These are phyloP conservation scores for Microtus oregoni DNA, from an alignment of 2,113 vertebrate species.

Conservation along the genomic window DNA sequence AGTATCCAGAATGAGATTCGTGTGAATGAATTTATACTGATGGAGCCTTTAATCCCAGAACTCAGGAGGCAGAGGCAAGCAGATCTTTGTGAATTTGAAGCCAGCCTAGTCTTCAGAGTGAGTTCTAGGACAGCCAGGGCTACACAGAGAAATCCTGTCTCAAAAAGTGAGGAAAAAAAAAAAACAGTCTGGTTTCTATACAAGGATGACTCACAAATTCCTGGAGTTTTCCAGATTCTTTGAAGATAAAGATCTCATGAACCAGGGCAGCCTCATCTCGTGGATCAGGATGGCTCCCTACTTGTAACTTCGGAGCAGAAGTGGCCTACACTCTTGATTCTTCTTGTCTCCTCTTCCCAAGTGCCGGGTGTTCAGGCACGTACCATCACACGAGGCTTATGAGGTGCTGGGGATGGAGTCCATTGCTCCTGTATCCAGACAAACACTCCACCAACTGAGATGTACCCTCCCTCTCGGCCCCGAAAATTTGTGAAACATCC, in stretches of 20 bases:
- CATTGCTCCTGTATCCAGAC: background rate
- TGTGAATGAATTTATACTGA: background rate
- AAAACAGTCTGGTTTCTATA: background rate
- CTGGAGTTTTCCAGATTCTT: background rate
- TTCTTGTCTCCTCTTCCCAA: background rate
- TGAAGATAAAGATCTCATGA: background rate
- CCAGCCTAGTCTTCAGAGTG: background rate
- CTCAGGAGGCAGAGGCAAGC: background rate
- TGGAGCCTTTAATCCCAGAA: background rate
- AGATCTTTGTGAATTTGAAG: background rate
- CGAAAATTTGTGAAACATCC: background rate
- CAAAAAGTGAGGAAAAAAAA: background rate
- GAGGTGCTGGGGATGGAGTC: too few relatives aligned
- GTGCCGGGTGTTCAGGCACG: background rate
- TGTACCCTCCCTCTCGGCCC: background rate
- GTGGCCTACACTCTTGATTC: background rate
- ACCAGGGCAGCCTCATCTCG: too few relatives aligned
- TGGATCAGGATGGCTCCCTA: background rate
- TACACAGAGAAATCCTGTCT: background rate
- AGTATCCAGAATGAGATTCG: constrained; percentile 25
- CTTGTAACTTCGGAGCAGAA: background rate
- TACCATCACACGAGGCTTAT: too few relatives aligned
- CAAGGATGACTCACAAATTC: background rate
- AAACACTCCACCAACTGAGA: background rate
- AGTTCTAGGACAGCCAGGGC: background rate